Conservation (phyloP, 92 coral and sea anemone genomes). For the Anthopleura xanthogrammica region DNA sequence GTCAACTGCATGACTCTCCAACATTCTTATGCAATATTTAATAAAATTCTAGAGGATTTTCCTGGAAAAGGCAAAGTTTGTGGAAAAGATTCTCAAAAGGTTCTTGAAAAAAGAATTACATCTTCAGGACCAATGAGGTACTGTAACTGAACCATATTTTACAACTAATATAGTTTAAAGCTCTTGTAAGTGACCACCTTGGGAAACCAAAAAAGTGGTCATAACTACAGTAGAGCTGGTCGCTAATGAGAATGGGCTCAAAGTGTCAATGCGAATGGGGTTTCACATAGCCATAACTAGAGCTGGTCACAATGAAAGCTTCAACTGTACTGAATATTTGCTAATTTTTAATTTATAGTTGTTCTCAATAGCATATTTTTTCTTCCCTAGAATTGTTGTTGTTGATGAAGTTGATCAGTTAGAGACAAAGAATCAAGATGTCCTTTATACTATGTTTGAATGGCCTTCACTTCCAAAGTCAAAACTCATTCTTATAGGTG, state of each 20-base stretch:
- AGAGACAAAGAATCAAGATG: conserved; percentile 90
- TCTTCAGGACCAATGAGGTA: conserved; percentile 68
- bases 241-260: too few relatives aligned
- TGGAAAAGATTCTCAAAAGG: conserved; percentile 69
- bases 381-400: conserved; percentile 63
- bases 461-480: conserved; percentile 94
- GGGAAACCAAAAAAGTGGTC: too few relatives aligned
- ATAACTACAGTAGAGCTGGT: too few relatives aligned
- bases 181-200: too few relatives aligned
- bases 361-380: not conserved
- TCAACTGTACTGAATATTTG: not conserved
- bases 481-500: conserved; percentile 85
- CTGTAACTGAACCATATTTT: too few relatives aligned
- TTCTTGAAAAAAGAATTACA: conserved; percentile 79
- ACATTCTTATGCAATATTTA: conserved; percentile 75
- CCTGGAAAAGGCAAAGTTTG: conserved; percentile 67
- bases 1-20: conserved; percentile 92
- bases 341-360: not conserved
- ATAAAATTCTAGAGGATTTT: conserved; percentile 75
- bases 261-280: too few relatives aligned
- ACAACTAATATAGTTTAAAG: too few relatives aligned
- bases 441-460: conserved; percentile 96
- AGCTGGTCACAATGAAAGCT: too few relatives aligned
- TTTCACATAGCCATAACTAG: too few relatives aligned
- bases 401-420: conserved; percentile 97